These are phyloP conservation scores for Micropterix aruncella DNA, from an alignment of 2,888 invertebrate species.

Conservation along the genomic window DNA sequence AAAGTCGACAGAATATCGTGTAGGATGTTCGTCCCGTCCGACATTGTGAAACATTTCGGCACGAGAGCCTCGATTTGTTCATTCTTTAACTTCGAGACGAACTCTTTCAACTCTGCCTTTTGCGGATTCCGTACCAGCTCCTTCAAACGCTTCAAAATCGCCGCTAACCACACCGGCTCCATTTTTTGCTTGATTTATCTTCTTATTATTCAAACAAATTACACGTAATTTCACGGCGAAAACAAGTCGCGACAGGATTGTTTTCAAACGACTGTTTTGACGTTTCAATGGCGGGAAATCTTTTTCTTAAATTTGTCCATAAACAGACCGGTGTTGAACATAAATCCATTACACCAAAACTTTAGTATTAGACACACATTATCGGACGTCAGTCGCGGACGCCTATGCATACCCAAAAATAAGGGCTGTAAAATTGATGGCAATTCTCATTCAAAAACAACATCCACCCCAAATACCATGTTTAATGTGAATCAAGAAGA, in stretches of 20 bases:
- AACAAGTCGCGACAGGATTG: background rate
- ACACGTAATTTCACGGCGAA: no score
- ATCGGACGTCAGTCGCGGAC: no score
- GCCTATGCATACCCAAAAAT: no score
- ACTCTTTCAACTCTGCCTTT: background rate
- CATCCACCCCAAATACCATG: no score
- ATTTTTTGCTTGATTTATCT: no score
- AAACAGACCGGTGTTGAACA: no score
- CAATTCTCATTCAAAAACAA: no score
- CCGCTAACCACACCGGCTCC: background rate
- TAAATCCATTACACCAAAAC: no score
- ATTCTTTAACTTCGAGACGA: background rate
- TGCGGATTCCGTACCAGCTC: background rate
- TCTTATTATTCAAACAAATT: background rate
- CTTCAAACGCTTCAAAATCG: background rate
- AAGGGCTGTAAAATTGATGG: no score
- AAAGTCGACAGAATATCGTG: background rate
- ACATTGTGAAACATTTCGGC: background rate
- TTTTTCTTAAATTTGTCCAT: no score
- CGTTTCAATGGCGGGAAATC: background rate
- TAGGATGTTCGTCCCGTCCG: background rate
- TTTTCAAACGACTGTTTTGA: background rate
- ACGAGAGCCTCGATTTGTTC: background rate
- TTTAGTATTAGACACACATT: no score
- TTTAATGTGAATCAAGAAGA: no score